Conservation (phyloP, 2,888 invertebrate species). For the Cryptus armator region DNA sequence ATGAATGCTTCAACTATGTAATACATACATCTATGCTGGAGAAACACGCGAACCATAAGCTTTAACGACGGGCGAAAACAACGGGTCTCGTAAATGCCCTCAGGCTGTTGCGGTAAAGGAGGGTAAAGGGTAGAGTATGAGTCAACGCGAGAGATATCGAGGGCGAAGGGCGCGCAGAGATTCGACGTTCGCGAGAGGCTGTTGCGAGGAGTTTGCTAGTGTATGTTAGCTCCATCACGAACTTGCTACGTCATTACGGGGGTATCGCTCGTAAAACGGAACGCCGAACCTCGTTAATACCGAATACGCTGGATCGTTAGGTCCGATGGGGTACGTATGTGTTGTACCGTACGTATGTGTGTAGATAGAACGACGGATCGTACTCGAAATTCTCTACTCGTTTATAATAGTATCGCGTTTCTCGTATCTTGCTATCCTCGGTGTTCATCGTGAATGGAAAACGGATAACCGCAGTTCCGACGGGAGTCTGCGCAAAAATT, state of each 20-base stretch:
- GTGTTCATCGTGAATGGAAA: not conserved
- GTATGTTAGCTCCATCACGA: slow-evolving; percentile 39
- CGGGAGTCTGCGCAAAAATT: no score
- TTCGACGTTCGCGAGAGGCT: slow-evolving; percentile 38
- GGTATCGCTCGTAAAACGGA: slow-evolving; percentile 74
- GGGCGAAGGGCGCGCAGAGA: slow-evolving; percentile 17
- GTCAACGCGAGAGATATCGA: slow-evolving; percentile 6
- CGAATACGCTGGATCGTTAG: slow-evolving; percentile 74
- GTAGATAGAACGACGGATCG: not conserved
- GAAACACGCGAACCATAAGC: slow-evolving; percentile 65
- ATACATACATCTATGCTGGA: slow-evolving; percentile 8
- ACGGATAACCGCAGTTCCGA: no score
- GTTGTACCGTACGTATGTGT: not conserved
- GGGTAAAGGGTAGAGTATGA: not conserved
- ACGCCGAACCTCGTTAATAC: slow-evolving; percentile 76
- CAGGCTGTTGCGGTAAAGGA: slow-evolving; percentile 21
- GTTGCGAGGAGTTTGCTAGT: slow-evolving; percentile 12
- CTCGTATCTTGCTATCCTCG: not conserved
- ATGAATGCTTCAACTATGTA: not conserved
- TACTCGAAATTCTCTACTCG: slow-evolving; percentile 10
- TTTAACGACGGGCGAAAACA: slow-evolving; percentile 74
- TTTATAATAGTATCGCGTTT: slow-evolving; percentile 17
- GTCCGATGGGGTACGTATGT: slow-evolving; percentile 68
- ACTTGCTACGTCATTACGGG: slow-evolving; percentile 40
- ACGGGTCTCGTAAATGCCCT: slow-evolving; percentile 70